phyloP scores from a whole-genome alignment of 2,797 vertebrate genomes.

The Martes flavigula region DNA sequence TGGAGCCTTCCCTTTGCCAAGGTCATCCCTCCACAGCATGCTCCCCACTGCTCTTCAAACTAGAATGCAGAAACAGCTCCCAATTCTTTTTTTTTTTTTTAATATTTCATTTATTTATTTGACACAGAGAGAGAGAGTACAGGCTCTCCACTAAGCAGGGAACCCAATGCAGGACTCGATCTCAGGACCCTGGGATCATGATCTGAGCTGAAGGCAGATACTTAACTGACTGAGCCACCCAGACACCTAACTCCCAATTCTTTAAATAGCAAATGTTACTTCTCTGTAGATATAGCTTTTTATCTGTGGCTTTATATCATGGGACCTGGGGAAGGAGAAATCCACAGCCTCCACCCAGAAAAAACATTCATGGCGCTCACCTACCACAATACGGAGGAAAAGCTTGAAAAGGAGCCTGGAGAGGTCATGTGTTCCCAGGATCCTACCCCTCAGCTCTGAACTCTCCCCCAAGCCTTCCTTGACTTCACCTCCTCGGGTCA shows the following conservation, averaged over 20 bases:
- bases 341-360: neutral
- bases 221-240: too few species aligned
- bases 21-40: fast-evolving
- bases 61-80: neutral
- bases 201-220: too few species aligned
- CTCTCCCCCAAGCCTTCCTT: neutral
- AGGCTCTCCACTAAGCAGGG: too few species aligned
- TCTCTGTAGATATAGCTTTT: neutral
- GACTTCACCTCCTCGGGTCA: neutral
- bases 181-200: too few species aligned
- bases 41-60: neutral
- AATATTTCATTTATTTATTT: too few species aligned
- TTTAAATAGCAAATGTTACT: neutral
- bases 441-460: neutral
- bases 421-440: neutral
- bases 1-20: neutral
- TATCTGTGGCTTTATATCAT: neutral
- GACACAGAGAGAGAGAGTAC: too few species aligned
- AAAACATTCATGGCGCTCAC: neutral
- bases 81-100: neutral
- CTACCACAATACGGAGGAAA: neutral
- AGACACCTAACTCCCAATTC: neutral
- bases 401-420: neutral
- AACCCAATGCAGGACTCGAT: too few species aligned
- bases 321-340: neutral